Evolutionary conservation across 2,888 invertebrate species (phyloP), one percentile per base, ranked within the genome.

Genomic region (Drosophila sordidapex): DNA sequence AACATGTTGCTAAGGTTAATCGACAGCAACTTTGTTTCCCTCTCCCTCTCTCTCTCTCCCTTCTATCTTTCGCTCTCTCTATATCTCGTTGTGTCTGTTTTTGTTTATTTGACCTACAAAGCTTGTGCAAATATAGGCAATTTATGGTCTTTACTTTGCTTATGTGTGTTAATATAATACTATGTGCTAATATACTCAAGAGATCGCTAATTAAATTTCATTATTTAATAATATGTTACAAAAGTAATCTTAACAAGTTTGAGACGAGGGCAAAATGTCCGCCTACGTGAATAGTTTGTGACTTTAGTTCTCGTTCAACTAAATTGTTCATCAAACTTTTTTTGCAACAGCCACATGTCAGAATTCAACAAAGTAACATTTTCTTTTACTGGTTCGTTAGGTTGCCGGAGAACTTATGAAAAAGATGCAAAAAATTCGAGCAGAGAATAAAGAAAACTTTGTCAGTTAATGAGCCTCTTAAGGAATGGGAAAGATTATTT

Each of bases 1-100:
- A 74, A 80, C 73, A 75, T 89, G 87, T 76, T 88, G 77, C 73
- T 76, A 53, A 67, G 65, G 71, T 70, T 76, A 87, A 87, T 84
- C 79, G 87, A 74, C 69, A 53, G 36, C 46, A 40, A 57, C 31
- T 54, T 58, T 13, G 13, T 25, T 10, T 49, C 29, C 27, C 10
- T n/a, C 36, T 31, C 0, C 36, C 8, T 43, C 4, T 6, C 6
- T 11, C 43, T 46, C 6, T 21, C 18, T 18, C 13, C 3, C 7
- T 7, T 7, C 11, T 4, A 13, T 7, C 43, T 4, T 29, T 7
- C n/a, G 2, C 21, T 7, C 43, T 4, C 7, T 13, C 4, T 8
- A 21, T 8, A 15, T 21, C 15, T 13, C 4, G 25, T 25, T 25
- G 18, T 56, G n/a, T 61, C 25, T 18, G 29, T 46, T 27, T 2